Percentiles rank a stretch among this genome's conserved stretches.
These are phyloP conservation scores for Formica aserva DNA, from an alignment of 2,888 invertebrate species.

Conservation along the genomic window DNA sequence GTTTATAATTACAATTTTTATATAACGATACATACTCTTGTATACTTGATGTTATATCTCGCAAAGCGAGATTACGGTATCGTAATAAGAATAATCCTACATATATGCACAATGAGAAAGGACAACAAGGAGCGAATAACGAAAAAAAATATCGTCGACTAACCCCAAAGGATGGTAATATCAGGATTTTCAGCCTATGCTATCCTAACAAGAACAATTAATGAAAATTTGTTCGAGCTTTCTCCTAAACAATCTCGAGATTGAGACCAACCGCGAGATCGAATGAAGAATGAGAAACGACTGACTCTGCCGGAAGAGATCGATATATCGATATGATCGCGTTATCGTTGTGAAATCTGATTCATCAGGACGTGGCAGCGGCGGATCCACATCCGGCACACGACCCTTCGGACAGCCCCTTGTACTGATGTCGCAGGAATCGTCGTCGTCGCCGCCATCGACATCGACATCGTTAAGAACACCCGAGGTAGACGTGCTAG, in stretches of 20 bases:
- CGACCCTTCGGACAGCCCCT: slow-evolving; percentile 93
- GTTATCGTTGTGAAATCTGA: slow-evolving; percentile 61
- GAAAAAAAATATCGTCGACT: slow-evolving; percentile 25
- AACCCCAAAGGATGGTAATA: slow-evolving; percentile 10
- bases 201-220: slow-evolving; percentile 41
- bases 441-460: slow-evolving; percentile 65
- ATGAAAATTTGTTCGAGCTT: slow-evolving; percentile 20
- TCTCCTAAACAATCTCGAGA: slow-evolving; percentile 4
- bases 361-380: slow-evolving; percentile 80
- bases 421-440: slow-evolving; percentile 86
- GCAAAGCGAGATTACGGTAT: slow-evolving; percentile 9
- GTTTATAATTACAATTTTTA: neutral
- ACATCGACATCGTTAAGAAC: slow-evolving; percentile 74
- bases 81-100: neutral
- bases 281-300: slow-evolving; percentile 27
- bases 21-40: neutral
- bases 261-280: slow-evolving; percentile 17
- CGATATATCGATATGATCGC: neutral
- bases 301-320: neutral
- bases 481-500: slow-evolving; percentile 54
- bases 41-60: neutral
- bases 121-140: slow-evolving; percentile 21
- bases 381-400: slow-evolving; percentile 87
- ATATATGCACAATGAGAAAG: neutral
- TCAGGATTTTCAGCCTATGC: slow-evolving; percentile 20